phyloP scores from a whole-genome alignment of 2,113 vertebrate genomes.

The Myodes glareolus region DNA sequence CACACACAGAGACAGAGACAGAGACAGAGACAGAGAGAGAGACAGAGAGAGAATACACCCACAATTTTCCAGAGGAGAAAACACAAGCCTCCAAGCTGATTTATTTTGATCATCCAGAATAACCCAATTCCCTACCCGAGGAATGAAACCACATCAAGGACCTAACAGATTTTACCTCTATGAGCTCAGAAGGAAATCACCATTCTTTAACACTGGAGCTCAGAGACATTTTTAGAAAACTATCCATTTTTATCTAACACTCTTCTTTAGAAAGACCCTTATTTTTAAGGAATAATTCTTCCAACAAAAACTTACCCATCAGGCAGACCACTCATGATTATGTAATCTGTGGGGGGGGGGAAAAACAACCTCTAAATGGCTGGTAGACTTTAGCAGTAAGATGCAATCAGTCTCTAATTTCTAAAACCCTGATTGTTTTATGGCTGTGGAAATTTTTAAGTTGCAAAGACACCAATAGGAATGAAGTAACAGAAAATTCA shows the following conservation, averaged over 20 bases:
- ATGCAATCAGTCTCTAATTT: constrained; percentile 53
- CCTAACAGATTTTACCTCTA: constrained; percentile 35
- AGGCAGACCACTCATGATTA: constrained; percentile 69
- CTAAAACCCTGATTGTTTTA: constrained; percentile 55
- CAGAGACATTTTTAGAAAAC: constrained; percentile 53
- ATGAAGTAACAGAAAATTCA: constrained; percentile 37
- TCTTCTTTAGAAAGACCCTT: constrained; percentile 36
- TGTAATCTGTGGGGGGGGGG: constrained; percentile 72
- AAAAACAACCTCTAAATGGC: constrained; percentile 49
- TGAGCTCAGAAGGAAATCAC: constrained; percentile 44
- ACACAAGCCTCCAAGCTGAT: constrained; percentile 56
- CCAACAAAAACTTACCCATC: constrained; percentile 54
- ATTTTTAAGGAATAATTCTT: constrained; percentile 67
- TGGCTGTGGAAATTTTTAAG: constrained; percentile 55
- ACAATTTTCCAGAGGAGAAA: constrained; percentile 46
- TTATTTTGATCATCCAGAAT: constrained; percentile 69
- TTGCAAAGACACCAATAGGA: constrained; percentile 19
- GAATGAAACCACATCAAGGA: constrained; percentile 70
- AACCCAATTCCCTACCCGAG: constrained; percentile 73
- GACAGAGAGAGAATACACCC: background rate
- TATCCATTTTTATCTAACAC: constrained; percentile 62
- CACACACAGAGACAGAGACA: too few species aligned
- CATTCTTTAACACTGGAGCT: constrained; percentile 42
- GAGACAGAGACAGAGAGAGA: too few species aligned
- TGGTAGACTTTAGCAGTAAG: constrained; percentile 35